These are phyloP conservation scores for Schizopygopsis pylzovi DNA, from an alignment of 2,797 vertebrate genomes.

Conservation along the genomic window DNA sequence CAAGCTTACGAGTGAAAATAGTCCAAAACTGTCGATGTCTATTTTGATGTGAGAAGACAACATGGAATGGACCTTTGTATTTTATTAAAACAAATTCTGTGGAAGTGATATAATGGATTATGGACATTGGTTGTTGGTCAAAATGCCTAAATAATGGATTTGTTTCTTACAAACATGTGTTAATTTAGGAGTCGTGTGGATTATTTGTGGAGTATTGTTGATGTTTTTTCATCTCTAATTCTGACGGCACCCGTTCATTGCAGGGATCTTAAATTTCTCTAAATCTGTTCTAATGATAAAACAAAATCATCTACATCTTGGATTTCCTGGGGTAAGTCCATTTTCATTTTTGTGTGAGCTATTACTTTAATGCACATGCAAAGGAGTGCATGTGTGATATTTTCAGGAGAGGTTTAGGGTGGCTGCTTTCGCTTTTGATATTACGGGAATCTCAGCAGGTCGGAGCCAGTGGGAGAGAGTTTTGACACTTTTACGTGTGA, in stretches of 20 bases:
- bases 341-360: neutral
- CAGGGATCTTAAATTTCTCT: neutral
- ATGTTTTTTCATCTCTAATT: neutral
- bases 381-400: conserved; percentile 16
- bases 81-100: no score
- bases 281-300: neutral
- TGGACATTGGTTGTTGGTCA: no score
- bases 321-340: neutral
- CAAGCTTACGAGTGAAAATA: no score
- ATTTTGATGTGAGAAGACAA: no score
- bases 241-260: neutral
- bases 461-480: conserved; percentile 18
- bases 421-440: neutral
- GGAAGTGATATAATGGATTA: no score
- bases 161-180: no score
- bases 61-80: no score
- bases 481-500: conserved; percentile 31
- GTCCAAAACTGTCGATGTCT: no score
- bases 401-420: conserved; percentile 3
- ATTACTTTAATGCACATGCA: neutral
- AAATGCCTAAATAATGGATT: no score
- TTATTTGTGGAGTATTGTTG: no score
- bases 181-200: no score
- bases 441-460: conserved; percentile 11
- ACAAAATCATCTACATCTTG: neutral